phyloP scores from a whole-genome alignment of 2,113 vertebrate genomes.

The Hystrix cristata region DNA sequence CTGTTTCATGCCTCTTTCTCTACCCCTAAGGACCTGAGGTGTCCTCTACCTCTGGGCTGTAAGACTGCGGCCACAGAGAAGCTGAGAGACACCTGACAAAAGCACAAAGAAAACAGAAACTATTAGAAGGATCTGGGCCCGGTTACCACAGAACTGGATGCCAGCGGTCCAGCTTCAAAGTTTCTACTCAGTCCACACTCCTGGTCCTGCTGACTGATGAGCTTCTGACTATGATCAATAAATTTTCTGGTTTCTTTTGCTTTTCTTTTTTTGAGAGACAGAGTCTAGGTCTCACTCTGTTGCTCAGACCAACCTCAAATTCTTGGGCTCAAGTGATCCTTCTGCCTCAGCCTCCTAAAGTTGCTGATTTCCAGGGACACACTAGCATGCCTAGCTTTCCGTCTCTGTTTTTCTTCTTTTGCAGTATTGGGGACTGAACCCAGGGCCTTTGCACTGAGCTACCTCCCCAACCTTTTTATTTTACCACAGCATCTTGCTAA shows the following conservation, averaged over 20 bases:
- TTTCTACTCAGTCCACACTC: accelerated
- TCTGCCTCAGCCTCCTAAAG: background rate
- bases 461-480: background rate
- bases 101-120: background rate
- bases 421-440: background rate
- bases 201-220: background rate
- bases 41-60: background rate
- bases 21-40: background rate
- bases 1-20: background rate
- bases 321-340: background rate
- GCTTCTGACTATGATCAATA: background rate
- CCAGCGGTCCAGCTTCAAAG: accelerated
- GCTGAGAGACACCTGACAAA: background rate
- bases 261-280: background rate
- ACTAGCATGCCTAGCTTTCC: background rate
- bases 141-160: background rate
- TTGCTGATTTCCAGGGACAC: background rate
- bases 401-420: background rate
- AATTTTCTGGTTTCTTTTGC: background rate
- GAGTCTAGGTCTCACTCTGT: background rate
- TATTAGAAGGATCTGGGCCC: background rate
- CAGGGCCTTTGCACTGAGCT: background rate
- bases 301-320: background rate
- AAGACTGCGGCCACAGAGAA: background rate
- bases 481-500: background rate